A percentile compares a stretch with the other conserved stretches of the same genome.
phyloP scores from a whole-genome alignment of 2,888 invertebrate species.

The Elegia similella region DNA sequence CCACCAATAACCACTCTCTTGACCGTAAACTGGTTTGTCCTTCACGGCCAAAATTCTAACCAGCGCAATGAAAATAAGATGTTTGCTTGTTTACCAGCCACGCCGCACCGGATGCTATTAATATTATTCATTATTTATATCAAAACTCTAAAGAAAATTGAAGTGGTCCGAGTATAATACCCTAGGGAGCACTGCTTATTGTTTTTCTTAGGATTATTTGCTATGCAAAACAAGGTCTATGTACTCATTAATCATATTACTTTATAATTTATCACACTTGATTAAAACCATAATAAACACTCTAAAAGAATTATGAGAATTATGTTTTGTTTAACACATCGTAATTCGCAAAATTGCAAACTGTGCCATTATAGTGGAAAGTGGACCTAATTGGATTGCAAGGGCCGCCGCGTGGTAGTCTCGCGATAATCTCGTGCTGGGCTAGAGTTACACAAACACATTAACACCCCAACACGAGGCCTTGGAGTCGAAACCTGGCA shows the following conservation, averaged over 20 bases:
- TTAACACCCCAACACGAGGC: not conserved
- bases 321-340: no score
- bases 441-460: conserved; percentile 1
- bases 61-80: not conserved
- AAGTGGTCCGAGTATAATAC: not conserved
- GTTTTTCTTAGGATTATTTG: not conserved
- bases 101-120: not conserved
- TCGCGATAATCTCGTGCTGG: not conserved
- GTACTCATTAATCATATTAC: not conserved
- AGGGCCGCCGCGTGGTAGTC: not conserved
- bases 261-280: not conserved
- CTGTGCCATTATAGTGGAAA: no score
- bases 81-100: not conserved
- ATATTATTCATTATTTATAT: not conserved
- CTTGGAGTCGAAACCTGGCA: conserved; percentile 1
- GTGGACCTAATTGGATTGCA: conserved; percentile 1
- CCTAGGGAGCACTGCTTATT: not conserved
- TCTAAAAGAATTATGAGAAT: no score
- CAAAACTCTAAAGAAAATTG: not conserved
- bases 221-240: not conserved
- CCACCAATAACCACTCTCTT: not conserved
- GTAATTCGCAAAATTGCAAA: no score
- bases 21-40: conserved; percentile 4
- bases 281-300: not conserved
- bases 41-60: conserved; percentile 6